Evolutionary conservation across 1,140 invertebrate species (phyloP).

Genomic region (Drosophila leontia): DNA sequence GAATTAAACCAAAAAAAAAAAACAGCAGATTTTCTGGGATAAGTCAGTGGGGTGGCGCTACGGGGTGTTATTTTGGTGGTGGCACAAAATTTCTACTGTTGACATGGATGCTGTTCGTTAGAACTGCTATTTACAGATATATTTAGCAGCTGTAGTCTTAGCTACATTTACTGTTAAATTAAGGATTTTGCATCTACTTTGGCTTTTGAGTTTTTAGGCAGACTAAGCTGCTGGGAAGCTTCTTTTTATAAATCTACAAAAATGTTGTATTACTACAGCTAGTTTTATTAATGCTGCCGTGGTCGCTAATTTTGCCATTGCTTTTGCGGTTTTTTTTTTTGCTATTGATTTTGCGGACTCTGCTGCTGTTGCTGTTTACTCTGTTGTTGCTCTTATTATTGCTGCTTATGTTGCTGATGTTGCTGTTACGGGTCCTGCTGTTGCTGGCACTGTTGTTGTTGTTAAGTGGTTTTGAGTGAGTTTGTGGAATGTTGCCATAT

Average conservation of each 20-base stretch:
- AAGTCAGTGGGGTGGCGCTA: slow-evolving; percentile 26
- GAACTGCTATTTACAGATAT: not conserved
- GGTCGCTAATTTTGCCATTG: not conserved
- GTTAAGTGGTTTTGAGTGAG: slow-evolving; percentile 63
- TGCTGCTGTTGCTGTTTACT: slow-evolving; percentile 10
- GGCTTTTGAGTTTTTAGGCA: not conserved
- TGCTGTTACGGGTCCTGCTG: slow-evolving; percentile 10
- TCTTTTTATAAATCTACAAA: not conserved
- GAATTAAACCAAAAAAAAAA: slow-evolving; percentile 4
- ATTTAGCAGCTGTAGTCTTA: not conserved
- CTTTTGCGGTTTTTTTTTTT: slow-evolving; percentile 10
- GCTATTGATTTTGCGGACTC: slow-evolving; percentile 7
- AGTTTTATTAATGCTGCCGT: not conserved
- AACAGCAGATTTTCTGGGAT: slow-evolving; percentile 59
- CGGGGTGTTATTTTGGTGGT: slow-evolving; percentile 52
- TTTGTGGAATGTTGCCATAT: slow-evolving; percentile 77
- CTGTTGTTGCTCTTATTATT: slow-evolving; percentile 1
- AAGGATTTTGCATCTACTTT: not conserved
- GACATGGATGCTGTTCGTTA: slow-evolving; percentile 39
- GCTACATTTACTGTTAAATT: not conserved
- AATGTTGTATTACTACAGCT: no score
- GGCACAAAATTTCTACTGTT: slow-evolving; percentile 57
- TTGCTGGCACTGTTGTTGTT: slow-evolving; percentile 17
- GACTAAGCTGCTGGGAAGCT: not conserved
- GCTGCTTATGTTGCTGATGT: not conserved